Percentiles rank a stretch among this genome's conserved stretches.
Conservation (phyloP, 2,113 vertebrate species). For the Hypanus sabinus region DNA sequence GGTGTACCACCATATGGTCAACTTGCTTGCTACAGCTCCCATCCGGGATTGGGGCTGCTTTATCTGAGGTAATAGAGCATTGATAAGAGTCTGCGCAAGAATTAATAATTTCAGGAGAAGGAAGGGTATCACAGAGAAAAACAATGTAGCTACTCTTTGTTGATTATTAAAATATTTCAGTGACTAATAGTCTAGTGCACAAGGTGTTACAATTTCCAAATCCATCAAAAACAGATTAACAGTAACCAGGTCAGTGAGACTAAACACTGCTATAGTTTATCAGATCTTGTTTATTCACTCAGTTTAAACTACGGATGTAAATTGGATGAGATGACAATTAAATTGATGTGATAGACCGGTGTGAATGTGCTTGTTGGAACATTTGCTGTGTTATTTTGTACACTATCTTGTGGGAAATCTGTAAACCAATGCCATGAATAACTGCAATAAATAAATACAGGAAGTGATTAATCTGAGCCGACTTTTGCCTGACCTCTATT, state of each 20-base stretch:
- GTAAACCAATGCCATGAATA: background rate
- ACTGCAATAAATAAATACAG: background rate
- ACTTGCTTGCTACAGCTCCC: background rate
- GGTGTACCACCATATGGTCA: background rate
- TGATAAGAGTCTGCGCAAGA: background rate
- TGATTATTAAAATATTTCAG: background rate
- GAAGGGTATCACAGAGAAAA: background rate
- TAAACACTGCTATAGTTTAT: no score
- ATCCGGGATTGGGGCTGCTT: background rate
- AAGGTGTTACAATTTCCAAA: background rate
- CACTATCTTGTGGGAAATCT: slow-evolving; percentile 29
- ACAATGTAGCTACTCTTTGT: background rate
- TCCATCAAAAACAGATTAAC: background rate
- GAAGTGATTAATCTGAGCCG: slow-evolving; percentile 12
- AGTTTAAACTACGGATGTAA: background rate
- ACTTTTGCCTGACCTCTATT: background rate
- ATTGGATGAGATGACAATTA: background rate
- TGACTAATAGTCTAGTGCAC: background rate
- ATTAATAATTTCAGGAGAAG: background rate
- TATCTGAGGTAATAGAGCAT: background rate
- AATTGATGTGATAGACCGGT: background rate
- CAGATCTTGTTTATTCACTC: background rate
- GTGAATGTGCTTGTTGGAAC: background rate
- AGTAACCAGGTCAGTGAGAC: background rate
- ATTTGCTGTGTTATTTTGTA: background rate